Evolutionary conservation across 1,140 invertebrate species (phyloP).

Genomic region (Pachyrhynchus sulphureomaculatus): DNA sequence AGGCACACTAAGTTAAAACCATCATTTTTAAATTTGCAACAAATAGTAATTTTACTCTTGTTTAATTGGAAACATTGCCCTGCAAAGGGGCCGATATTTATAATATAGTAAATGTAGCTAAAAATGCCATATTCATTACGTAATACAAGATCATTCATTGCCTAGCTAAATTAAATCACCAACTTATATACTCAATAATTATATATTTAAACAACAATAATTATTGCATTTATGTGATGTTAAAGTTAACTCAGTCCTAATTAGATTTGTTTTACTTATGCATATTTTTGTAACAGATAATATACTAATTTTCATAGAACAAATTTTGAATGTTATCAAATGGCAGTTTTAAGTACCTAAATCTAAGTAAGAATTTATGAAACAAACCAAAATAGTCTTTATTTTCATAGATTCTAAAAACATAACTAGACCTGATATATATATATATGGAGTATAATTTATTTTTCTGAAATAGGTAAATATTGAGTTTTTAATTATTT

Average conservation of each 20-base stretch:
- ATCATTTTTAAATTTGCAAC: no score
- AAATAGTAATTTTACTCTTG: no score
- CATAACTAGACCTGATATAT: constrained; percentile 2
- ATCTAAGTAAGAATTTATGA: no score
- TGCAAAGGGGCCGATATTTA: no score
- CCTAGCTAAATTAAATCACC: no score
- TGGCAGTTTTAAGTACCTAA: constrained; percentile 15
- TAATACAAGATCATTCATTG: no score
- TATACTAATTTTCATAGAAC: constrained; percentile 8
- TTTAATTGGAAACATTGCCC: no score
- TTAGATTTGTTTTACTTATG: not conserved
- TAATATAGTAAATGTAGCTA: no score
- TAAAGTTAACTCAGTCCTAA: constrained; percentile 12
- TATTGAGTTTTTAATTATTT: no score
- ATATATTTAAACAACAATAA: not conserved
- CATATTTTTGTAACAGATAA: not conserved
- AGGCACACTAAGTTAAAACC: no score
- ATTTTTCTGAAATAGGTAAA: constrained; percentile 12
- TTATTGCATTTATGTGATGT: constrained; percentile 20
- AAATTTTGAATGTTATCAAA: constrained; percentile 6
- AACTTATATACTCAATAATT: not conserved
- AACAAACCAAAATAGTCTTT: constrained; percentile 5
- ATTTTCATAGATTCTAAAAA: constrained; percentile 13
- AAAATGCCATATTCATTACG: no score
- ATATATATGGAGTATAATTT: constrained; percentile 10